Percentiles rank a stretch among this genome's conserved stretches.
Conservation (phyloP, 1,140 invertebrate genomes). For the Samia ricini region DNA sequence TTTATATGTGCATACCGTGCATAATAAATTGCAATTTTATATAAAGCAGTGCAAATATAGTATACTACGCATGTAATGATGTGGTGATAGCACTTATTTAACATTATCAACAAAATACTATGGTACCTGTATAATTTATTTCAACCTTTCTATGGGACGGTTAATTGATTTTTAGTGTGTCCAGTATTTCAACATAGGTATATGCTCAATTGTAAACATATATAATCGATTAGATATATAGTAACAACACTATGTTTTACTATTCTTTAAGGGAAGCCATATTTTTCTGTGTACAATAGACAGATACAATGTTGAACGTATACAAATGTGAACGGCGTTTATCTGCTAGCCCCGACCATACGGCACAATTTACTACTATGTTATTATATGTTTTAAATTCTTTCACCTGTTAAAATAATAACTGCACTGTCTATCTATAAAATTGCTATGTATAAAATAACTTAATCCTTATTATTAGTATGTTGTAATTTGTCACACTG, state of each 20-base stretch:
- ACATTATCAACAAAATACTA: conserved; percentile 16
- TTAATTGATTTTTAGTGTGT: neutral
- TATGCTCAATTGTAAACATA: neutral
- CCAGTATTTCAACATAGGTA: neutral
- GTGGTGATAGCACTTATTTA: conserved; percentile 12
- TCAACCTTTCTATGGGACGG: neutral
- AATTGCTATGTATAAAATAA: conserved; percentile 24
- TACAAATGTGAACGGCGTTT: neutral
- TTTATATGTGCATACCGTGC: conserved; percentile 63
- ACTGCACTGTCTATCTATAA: conserved; percentile 42
- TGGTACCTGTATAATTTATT: neutral
- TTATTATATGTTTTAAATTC: conserved; percentile 17
- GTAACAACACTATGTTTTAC: neutral
- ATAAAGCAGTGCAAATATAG: conserved; percentile 68
- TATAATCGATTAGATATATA: neutral
- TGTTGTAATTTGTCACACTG: neutral
- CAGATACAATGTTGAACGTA: neutral
- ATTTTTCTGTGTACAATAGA: neutral
- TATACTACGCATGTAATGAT: conserved; percentile 38
- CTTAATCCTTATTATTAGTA: conserved; percentile 22
- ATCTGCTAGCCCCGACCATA: neutral
- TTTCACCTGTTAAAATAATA: conserved; percentile 23
- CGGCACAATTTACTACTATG: conserved; percentile 9
- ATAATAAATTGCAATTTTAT: conserved; percentile 46
- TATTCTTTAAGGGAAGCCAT: neutral